Evolutionary conservation across 2,888 invertebrate species (phyloP).

Genomic region (Trissolcus japonicus): DNA sequence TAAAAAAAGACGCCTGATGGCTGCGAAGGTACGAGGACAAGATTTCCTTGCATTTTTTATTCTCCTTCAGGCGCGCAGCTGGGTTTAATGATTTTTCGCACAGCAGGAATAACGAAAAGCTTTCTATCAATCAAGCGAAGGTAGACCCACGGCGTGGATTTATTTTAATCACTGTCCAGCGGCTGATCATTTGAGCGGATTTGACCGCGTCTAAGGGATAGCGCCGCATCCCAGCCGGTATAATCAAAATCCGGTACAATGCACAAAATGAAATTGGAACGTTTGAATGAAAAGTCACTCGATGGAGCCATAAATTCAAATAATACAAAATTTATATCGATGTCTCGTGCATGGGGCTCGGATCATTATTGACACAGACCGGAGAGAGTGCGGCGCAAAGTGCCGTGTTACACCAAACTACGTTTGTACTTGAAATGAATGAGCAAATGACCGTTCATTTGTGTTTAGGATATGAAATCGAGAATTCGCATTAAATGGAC

Average conservation of each 20-base stretch:
- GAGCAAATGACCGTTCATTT: slow-evolving; percentile 40
- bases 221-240: no score
- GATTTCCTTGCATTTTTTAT: slow-evolving; percentile 47
- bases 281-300: slow-evolving; percentile 9
- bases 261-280: not conserved
- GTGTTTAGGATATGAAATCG: slow-evolving; percentile 28
- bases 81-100: slow-evolving; percentile 41
- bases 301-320: slow-evolving; percentile 16
- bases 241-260: slow-evolving; percentile 4
- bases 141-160: slow-evolving; percentile 20
- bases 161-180: slow-evolving; percentile 37
- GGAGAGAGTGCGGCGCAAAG: slow-evolving; percentile 3
- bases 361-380: slow-evolving; percentile 11
- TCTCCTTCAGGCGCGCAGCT: slow-evolving; percentile 18
- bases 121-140: slow-evolving; percentile 38
- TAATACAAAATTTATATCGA: slow-evolving; percentile 17
- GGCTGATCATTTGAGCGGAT: slow-evolving; percentile 9
- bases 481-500: slow-evolving; percentile 33
- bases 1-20: not conserved
- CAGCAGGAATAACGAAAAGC: slow-evolving; percentile 29
- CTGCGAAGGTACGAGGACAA: slow-evolving; percentile 17
- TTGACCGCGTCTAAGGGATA: no score
- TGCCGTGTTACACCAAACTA: slow-evolving; percentile 20
- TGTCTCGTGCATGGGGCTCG: not conserved
- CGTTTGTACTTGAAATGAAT: slow-evolving; percentile 30